phyloP scores from a whole-genome alignment of 30 jellyfish, hydroid and myxozoan genomes.

The Phacellophora camtschatica region DNA sequence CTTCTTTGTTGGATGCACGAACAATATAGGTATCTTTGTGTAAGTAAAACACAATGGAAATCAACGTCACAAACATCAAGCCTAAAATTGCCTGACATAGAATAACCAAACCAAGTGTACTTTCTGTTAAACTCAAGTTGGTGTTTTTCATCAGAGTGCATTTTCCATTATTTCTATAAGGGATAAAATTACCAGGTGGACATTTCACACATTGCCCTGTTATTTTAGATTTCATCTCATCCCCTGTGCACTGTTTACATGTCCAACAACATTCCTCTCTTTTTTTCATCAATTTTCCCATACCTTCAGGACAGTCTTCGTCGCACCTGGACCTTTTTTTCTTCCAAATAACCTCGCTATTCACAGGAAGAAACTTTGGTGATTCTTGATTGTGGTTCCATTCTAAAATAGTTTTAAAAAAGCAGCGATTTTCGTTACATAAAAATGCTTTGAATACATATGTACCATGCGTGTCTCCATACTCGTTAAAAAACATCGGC shows the following conservation, averaged over 20 bases:
- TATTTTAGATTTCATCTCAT: constrained; percentile 43
- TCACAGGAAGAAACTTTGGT: neutral
- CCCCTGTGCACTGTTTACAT: constrained; percentile 63
- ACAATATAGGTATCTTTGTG: constrained; percentile 73
- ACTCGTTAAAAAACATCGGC: constrained; percentile 37
- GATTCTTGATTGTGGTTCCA: neutral
- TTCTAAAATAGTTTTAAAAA: neutral
- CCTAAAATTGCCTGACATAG: constrained; percentile 30
- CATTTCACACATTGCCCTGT: constrained; percentile 57
- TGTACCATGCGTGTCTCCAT: constrained; percentile 60
- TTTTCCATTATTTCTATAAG: constrained; percentile 10
- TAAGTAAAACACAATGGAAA: constrained; percentile 5
- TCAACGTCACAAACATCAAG: constrained; percentile 7
- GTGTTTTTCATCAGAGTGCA: constrained; percentile 25
- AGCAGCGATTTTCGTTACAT: neutral
- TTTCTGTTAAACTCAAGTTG: neutral
- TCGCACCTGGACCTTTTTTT: constrained; percentile 3
- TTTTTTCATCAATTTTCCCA: constrained; percentile 5
- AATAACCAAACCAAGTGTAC: constrained; percentile 18
- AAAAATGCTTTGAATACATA: constrained; percentile 18
- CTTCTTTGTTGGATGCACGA: constrained; percentile 73
- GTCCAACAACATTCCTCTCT: constrained; percentile 53
- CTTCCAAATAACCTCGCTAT: neutral
- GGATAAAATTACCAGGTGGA: neutral
- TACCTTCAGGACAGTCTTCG: constrained; percentile 26